Conservation (phyloP, 2,113 vertebrate genomes). For the Cochlearius cochlearius region DNA sequence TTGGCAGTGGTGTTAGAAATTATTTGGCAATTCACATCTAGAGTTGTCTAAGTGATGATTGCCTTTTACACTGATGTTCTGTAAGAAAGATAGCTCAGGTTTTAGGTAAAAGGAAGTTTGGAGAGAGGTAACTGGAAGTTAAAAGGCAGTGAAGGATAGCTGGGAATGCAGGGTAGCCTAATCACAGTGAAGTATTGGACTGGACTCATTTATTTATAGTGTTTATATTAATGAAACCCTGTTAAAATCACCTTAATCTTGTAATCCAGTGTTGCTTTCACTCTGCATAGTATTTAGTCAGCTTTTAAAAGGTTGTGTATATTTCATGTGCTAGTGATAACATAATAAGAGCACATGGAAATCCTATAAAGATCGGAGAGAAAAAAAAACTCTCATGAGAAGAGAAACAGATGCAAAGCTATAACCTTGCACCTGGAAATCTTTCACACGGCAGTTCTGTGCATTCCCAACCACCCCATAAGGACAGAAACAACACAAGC, state of each 20-base stretch:
- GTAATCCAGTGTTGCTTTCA: background rate
- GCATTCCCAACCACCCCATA: slow-evolving; percentile 48
- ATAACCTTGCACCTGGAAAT: slow-evolving; percentile 65
- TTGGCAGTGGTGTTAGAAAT: background rate
- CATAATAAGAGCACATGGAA: slow-evolving; percentile 33
- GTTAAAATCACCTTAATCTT: background rate
- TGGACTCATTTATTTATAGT: background rate
- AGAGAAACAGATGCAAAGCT: slow-evolving; percentile 57
- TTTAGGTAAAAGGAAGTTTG: background rate
- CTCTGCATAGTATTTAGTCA: background rate
- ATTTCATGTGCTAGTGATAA: slow-evolving; percentile 23
- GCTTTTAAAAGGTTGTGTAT: background rate
- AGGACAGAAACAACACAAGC: slow-evolving; percentile 57
- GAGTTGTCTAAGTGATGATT: background rate
- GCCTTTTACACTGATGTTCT: background rate
- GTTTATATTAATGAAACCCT: background rate
- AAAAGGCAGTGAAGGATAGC: background rate
- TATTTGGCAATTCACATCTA: background rate
- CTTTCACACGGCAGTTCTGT: slow-evolving; percentile 49
- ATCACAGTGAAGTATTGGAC: background rate
- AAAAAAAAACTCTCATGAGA: slow-evolving; percentile 14
- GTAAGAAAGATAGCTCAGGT: background rate
- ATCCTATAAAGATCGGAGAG: slow-evolving; percentile 8
- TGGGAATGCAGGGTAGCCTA: background rate
- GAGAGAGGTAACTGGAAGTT: background rate